Conservation (phyloP, 2,888 invertebrate genomes). For the Arrhopalites spinosus region DNA sequence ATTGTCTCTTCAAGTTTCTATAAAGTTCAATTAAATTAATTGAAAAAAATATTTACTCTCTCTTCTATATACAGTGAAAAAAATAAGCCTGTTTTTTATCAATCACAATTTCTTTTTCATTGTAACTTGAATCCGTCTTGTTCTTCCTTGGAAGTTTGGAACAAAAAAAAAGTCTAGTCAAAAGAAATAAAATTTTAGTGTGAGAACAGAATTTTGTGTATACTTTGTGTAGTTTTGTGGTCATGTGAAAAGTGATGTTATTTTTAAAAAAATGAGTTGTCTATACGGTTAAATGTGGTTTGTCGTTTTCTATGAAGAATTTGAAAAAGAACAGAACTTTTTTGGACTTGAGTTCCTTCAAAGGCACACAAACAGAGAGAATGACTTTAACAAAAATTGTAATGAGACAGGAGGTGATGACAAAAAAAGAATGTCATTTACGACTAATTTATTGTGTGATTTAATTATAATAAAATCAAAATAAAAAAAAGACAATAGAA, state of each 20-base stretch:
- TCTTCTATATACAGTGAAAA: too few relatives aligned
- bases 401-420: not conserved
- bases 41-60: not conserved
- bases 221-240: not conserved
- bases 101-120: not conserved
- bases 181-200: not conserved
- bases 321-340: not conserved
- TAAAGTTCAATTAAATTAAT: not conserved
- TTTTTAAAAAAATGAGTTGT: too few relatives aligned
- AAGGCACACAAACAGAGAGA: too few relatives aligned
- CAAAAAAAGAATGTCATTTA: not conserved
- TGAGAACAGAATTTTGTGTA: not conserved
- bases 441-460: constrained; percentile 9
- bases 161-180: not conserved
- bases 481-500: not conserved
- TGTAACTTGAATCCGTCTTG: too few relatives aligned
- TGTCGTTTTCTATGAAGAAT: too few relatives aligned
- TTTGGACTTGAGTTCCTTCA: not conserved
- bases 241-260: too few relatives aligned
- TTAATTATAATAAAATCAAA: constrained; percentile 16
- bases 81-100: constrained; percentile 8
- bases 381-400: too few relatives aligned
- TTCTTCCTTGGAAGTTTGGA: not conserved
- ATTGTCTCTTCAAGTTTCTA: too few relatives aligned
- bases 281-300: too few relatives aligned